phyloP scores from a whole-genome alignment of 1,140 invertebrate genomes.

The Nasonia giraulti region DNA sequence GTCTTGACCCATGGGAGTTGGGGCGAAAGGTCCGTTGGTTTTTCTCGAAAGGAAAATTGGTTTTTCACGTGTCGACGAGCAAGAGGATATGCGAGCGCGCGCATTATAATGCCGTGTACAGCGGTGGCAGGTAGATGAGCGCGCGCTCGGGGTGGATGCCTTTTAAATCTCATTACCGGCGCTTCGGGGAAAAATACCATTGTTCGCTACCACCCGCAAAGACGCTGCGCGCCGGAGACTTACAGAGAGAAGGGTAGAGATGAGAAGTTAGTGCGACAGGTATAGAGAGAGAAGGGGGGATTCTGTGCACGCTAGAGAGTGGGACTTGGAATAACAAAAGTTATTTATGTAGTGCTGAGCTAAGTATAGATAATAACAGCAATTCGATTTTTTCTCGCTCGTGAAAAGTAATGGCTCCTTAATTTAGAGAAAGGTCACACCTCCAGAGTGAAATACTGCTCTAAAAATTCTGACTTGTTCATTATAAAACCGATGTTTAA shows the following conservation, averaged over 20 bases:
- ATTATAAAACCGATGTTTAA: too few relatives aligned
- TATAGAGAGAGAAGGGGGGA: constrained; percentile 19
- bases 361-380: background rate
- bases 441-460: background rate
- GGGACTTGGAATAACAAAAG: constrained; percentile 49
- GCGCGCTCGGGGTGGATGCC: constrained; percentile 18
- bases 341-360: constrained; percentile 34
- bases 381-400: background rate
- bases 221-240: constrained; percentile 31
- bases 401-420: background rate
- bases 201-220: constrained; percentile 52
- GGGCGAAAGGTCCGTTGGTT: constrained; percentile 17
- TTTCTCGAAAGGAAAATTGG: constrained; percentile 49
- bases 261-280: constrained; percentile 50
- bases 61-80: constrained; percentile 46
- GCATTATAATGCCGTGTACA: constrained; percentile 17
- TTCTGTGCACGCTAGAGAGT: constrained; percentile 50
- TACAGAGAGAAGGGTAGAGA: constrained; percentile 38
- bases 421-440: background rate
- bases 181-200: constrained; percentile 49
- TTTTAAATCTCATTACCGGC: constrained; percentile 55
- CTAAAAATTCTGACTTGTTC: too few relatives aligned
- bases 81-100: background rate
- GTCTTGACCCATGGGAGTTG: background rate
- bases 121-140: constrained; percentile 47